These are phyloP conservation scores for Drosophila ironensis DNA, from an alignment of 1,140 invertebrate species.

Conservation along the genomic window DNA sequence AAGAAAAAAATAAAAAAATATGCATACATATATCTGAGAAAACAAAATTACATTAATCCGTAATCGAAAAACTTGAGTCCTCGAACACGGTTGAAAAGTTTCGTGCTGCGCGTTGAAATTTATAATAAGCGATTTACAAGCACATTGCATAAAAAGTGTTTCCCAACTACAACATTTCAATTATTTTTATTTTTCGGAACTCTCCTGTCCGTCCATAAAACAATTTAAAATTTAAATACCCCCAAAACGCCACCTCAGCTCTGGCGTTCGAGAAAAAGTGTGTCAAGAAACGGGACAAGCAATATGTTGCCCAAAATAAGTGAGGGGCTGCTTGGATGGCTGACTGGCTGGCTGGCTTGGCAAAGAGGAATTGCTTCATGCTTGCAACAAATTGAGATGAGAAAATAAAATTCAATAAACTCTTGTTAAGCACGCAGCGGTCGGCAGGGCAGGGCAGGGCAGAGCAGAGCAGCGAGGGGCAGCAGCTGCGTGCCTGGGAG, in stretches of 20 bases:
- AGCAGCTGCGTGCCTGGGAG: slow-evolving; percentile 42
- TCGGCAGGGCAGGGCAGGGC: background rate
- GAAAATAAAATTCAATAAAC: slow-evolving; percentile 81
- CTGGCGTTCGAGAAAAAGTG: slow-evolving; percentile 5
- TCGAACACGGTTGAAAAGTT: slow-evolving; percentile 63
- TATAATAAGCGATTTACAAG: slow-evolving; percentile 79
- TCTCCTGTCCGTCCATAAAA: slow-evolving; percentile 57
- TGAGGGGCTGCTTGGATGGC: slow-evolving; percentile 5
- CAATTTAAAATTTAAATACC: slow-evolving; percentile 79
- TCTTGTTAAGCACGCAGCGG: slow-evolving; percentile 74
- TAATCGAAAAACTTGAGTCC: slow-evolving; percentile 77
- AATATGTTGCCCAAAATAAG: slow-evolving; percentile 61
- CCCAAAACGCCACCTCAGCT: background rate
- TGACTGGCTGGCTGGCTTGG: too few relatives aligned
- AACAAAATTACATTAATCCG: slow-evolving; percentile 79
- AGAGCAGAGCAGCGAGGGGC: too few relatives aligned
- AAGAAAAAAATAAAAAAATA: slow-evolving; percentile 41
- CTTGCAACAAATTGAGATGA: slow-evolving; percentile 77
- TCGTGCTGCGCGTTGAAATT: slow-evolving; percentile 55
- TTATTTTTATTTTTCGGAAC: slow-evolving; percentile 42
- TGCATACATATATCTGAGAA: slow-evolving; percentile 8
- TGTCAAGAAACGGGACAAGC: slow-evolving; percentile 48
- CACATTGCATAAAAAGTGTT: slow-evolving; percentile 50
- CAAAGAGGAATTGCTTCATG: slow-evolving; percentile 45
- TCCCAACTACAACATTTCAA: slow-evolving; percentile 77